Evolutionary conservation across 2,888 invertebrate genomes (phyloP).

Genomic region (Epirrhoe alternata): DNA sequence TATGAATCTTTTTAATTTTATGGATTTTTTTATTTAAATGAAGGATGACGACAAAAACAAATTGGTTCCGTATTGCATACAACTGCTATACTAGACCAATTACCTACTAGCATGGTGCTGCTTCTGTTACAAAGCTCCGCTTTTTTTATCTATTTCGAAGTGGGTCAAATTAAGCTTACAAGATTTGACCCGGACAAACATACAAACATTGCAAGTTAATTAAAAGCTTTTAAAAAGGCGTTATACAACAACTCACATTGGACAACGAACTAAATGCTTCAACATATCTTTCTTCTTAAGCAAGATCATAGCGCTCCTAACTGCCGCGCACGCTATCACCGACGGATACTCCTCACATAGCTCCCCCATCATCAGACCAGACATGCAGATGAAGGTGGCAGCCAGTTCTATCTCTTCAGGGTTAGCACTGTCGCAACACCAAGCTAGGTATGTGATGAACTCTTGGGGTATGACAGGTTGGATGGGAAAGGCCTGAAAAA

Average conservation of each 20-base stretch:
- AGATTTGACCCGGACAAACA: too few species aligned
- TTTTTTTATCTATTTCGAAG: too few species aligned
- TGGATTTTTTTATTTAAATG: too few species aligned
- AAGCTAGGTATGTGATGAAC: constrained; percentile 66
- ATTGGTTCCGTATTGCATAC: too few species aligned
- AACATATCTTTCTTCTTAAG: constrained; percentile 54
- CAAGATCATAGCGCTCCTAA: constrained; percentile 62
- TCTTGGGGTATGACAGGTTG: constrained; percentile 71
- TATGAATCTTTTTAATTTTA: too few species aligned
- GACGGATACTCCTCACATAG: constrained; percentile 65
- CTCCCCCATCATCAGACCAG: constrained; percentile 60
- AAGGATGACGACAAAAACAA: too few species aligned
- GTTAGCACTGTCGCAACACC: constrained; percentile 59
- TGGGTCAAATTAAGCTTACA: too few species aligned
- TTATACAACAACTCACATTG: constrained; percentile 58
- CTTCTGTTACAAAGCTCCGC: too few species aligned
- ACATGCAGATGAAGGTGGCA: constrained; percentile 68
- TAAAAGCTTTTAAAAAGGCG: too few species aligned
- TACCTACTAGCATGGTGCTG: too few species aligned
- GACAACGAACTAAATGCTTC: constrained; percentile 49
- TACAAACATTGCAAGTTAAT: too few species aligned
- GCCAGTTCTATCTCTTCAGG: constrained; percentile 64
- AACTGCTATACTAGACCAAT: too few species aligned
- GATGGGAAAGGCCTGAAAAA: constrained; percentile 61
- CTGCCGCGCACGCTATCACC: constrained; percentile 64